Percentiles rank a stretch among this genome's conserved stretches.
These are phyloP conservation scores for Paramuricea clavata DNA, from an alignment of 92 coral and sea anemone species.

Conservation along the genomic window DNA sequence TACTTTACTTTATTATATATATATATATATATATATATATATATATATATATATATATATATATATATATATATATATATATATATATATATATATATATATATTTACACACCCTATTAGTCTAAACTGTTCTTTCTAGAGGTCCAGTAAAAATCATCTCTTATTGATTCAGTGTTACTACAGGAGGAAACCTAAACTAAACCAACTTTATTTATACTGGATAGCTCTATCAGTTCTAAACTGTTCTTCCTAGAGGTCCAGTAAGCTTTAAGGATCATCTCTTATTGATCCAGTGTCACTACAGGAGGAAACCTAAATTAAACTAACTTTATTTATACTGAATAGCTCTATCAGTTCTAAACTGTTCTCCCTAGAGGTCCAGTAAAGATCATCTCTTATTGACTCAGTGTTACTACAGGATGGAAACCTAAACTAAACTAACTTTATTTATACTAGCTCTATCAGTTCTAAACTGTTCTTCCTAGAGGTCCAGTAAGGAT, in stretches of 20 bases:
- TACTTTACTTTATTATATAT: too few species aligned
- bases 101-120: too few species aligned
- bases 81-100: too few species aligned
- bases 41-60: too few species aligned
- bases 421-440: not conserved
- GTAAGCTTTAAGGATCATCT: too few species aligned
- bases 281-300: too few species aligned
- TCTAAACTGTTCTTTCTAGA: not conserved
- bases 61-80: too few species aligned
- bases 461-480: not conserved
- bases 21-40: too few species aligned
- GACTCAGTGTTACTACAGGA: not conserved
- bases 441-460: not conserved
- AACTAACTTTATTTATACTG: too few species aligned
- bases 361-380: not conserved
- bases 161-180: too few species aligned
- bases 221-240: not conserved
- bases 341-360: not conserved
- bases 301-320: too few species aligned
- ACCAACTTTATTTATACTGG: not conserved
- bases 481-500: too few species aligned
- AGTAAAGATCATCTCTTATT: not conserved
- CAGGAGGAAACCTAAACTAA: not conserved
- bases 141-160: not conserved
- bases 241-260: not conserved